These are phyloP conservation scores for Rotaria socialis DNA, from an alignment of 2,888 invertebrate genomes.

Conservation along the genomic window DNA sequence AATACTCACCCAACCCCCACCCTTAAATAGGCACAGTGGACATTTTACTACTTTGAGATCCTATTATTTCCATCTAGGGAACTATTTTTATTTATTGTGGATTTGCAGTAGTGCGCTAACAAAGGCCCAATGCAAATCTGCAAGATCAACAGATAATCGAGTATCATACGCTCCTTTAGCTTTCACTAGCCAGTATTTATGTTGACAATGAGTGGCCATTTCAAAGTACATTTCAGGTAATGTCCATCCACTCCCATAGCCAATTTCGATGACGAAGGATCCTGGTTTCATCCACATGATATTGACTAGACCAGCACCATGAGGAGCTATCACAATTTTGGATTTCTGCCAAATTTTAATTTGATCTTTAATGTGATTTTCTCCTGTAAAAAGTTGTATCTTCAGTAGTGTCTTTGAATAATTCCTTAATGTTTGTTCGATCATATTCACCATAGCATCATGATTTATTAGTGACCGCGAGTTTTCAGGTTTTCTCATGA, in stretches of 20 bases:
- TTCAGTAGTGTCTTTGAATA: background rate
- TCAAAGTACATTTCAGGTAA: slow-evolving; percentile 1
- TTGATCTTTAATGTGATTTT: background rate
- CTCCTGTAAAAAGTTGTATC: background rate
- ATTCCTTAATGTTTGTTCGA: background rate
- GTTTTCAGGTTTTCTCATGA: background rate
- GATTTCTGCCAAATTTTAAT: background rate
- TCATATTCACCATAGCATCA: background rate
- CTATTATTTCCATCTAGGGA: too few relatives aligned
- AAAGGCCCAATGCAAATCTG: background rate
- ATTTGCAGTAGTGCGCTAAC: too few relatives aligned
- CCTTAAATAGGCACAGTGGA: too few relatives aligned
- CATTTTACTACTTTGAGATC: too few relatives aligned
- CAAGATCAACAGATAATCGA: background rate
- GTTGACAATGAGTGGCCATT: background rate
- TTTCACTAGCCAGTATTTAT: background rate
- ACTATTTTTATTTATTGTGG: too few relatives aligned
- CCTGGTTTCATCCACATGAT: background rate
- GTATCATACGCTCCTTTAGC: background rate
- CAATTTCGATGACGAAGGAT: background rate
- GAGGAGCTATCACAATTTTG: background rate
- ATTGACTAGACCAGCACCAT: background rate
- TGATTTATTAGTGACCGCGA: too few relatives aligned
- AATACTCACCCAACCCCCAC: too few relatives aligned
- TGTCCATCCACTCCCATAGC: background rate